Percentiles rank a stretch among this genome's conserved stretches.
Evolutionary conservation across 92 coral and sea anemone species (phyloP).

Genomic region (Phenganax subtilis): DNA sequence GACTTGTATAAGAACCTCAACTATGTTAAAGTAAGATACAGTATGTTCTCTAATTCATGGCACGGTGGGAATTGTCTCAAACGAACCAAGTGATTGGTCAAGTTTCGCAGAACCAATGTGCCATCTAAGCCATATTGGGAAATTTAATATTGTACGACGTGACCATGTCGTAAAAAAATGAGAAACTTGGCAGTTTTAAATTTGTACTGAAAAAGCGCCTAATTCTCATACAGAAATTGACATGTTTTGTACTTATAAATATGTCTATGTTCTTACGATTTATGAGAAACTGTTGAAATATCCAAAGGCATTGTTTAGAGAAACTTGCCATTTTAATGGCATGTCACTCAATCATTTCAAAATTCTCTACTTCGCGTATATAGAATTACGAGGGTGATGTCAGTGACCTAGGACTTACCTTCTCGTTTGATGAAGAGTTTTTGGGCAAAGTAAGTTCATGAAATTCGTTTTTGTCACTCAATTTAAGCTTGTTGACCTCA

Average conservation of each 20-base stretch:
- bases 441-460: constrained; percentile 69
- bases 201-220: no score
- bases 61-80: background rate
- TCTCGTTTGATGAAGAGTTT: constrained; percentile 92
- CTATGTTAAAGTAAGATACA: constrained; percentile 67
- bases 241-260: no score
- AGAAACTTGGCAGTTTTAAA: no score
- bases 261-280: no score
- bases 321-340: background rate
- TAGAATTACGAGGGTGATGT: constrained; percentile 89
- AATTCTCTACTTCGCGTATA: no score
- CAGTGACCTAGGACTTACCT: constrained; percentile 77
- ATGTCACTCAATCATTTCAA: background rate
- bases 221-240: no score
- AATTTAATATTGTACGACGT: no score
- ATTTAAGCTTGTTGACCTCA: background rate
- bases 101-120: no score
- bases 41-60: background rate
- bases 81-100: no score
- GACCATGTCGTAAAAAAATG: no score
- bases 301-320: background rate
- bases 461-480: background rate
- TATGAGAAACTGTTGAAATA: no score
- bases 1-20: constrained; percentile 82
- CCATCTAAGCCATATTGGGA: no score